These are phyloP conservation scores for Ferdinandea cuprea DNA, from an alignment of 2,888 invertebrate genomes.

Conservation along the genomic window DNA sequence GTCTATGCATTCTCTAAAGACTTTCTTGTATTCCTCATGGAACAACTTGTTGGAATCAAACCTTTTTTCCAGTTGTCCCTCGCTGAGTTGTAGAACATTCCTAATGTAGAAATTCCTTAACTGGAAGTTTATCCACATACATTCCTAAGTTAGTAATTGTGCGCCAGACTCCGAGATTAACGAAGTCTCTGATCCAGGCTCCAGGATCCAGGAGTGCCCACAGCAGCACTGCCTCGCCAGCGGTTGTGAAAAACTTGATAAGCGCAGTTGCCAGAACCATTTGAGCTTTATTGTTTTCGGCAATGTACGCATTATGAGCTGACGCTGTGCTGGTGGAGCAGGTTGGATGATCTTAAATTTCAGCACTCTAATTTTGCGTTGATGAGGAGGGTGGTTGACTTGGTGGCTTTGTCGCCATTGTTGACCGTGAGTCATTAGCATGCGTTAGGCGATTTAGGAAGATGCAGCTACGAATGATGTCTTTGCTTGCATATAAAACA, in stretches of 20 bases:
- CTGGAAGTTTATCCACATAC: no score
- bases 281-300: neutral
- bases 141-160: neutral
- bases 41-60: neutral
- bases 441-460: neutral
- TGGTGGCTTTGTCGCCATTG: neutral
- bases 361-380: neutral
- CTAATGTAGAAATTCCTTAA: no score
- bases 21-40: no score
- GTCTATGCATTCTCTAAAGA: neutral
- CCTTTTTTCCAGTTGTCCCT: no score
- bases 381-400: neutral
- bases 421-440: neutral
- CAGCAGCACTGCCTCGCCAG: neutral
- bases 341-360: slow-evolving; percentile 3
- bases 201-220: slow-evolving; percentile 16
- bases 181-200: slow-evolving; percentile 7
- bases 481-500: no score
- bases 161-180: slow-evolving; percentile 4
- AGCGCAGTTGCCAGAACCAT: slow-evolving; percentile 10
- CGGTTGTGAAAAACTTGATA: neutral
- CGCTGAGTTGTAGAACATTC: no score
- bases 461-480: slow-evolving; percentile 30
- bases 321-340: slow-evolving; percentile 3
- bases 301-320: neutral